These are phyloP conservation scores for Drosophila bipectinata DNA, from an alignment of 1,140 invertebrate species.

Conservation along the genomic window DNA sequence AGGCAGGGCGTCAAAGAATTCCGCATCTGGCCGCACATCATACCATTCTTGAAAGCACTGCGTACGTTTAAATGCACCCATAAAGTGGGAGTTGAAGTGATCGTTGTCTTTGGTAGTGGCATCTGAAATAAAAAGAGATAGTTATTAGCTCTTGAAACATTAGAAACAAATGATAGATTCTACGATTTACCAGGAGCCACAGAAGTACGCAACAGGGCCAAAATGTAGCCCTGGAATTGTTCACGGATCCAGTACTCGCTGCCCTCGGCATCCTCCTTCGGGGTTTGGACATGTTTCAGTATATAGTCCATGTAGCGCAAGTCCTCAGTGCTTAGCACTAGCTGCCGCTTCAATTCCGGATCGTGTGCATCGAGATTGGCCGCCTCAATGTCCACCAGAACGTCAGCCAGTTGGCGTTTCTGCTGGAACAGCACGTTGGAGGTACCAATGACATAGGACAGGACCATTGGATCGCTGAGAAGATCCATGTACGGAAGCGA, in stretches of 20 bases:
- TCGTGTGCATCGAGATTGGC: constrained; percentile 95
- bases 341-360: constrained; percentile 91
- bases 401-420: constrained; percentile 95
- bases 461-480: constrained; percentile 93
- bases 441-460: constrained; percentile 97
- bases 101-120: constrained; percentile 91
- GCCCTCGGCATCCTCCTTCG: constrained; percentile 93
- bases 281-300: constrained; percentile 92
- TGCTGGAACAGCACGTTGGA: constrained; percentile 99
- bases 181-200: constrained; percentile 87
- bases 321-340: constrained; percentile 97
- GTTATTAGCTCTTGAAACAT: neutral
- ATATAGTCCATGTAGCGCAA: constrained; percentile 97
- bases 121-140: constrained; percentile 38
- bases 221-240: constrained; percentile 96
- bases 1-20: constrained; percentile 83
- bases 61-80: constrained; percentile 93
- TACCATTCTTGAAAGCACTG: constrained; percentile 95
- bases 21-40: constrained; percentile 86
- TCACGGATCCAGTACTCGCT: constrained; percentile 97
- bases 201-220: constrained; percentile 93
- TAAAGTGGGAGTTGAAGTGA: constrained; percentile 94
- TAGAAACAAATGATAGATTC: neutral
- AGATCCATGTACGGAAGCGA: constrained; percentile 98
- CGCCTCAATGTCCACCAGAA: constrained; percentile 94